Evolutionary conservation across 2,113 vertebrate species (phyloP), one percentile per base, ranked within the genome.

Genomic region (Abramis brama): DNA sequence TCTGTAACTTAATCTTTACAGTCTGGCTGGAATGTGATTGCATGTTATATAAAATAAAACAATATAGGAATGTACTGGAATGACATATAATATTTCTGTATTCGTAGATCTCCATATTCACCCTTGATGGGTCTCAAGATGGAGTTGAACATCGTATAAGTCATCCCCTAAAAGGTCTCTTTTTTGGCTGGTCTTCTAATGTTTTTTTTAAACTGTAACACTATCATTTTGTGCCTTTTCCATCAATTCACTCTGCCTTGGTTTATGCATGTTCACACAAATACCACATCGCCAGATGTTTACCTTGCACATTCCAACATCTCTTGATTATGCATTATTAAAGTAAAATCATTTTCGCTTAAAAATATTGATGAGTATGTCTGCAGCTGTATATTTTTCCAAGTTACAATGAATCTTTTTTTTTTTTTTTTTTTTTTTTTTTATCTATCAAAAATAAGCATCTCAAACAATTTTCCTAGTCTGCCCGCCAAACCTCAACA

Each of bases 251-350:
- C 13, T 27, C 12, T 62, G 36, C n/a, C 33, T 39, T 12, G 50
- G 12, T 27, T 80, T 80, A 19, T 64, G n/a, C 39, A 66, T 64
- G 59, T 64, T 66, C 39, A 66, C 78, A 64, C 79, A 80, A 80
- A 80, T 80, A 80, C 8, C 59, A 36, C 78, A 64, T 64, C 59
- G 6, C 36, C 8, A 4, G n/a, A 80, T 80, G 78, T 45, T 64
- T 64, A 60, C 27, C 36, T 64, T 30, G 59, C 39, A 64, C n/a
- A 25, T 64, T 80, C n/a, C 78, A 64, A 30, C 19, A 47, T 64
- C 59, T 3, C 0, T 17, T 66, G 9, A 47, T 80, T 80, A 47
- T 80, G 23, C 2, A 11, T 60, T 62, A 27, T 62, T 62, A 36
- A 79, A 25, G 1, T 3, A 79, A 79, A 78, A 1, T 21, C 13